Base-by-base conservation (phyloP, 2,797 vertebrate species). In the Chromis chromis region DNA sequence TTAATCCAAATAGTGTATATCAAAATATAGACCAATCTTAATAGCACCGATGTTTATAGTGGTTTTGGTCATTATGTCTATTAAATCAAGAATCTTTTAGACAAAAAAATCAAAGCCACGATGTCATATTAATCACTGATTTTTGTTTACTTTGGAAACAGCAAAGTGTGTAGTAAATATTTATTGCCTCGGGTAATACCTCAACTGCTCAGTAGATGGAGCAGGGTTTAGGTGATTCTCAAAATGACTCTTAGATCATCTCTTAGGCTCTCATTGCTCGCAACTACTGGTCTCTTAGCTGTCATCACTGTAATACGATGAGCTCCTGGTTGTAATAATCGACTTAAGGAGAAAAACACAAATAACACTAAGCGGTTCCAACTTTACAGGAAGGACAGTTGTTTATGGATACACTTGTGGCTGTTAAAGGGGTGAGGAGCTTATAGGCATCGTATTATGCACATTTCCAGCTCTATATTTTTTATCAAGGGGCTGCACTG, bases 181-280 rank as follows among this genome's bases (percentile, higher is more conserved):
- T 53, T 6, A n/a, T 27, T 31, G 14, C 4, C 16, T 50, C 21
- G 22, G 49, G 85, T 75, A 78, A 65, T 86, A 63, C 82, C 53
- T 67, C 58, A 16, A 69, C 69, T 75, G 61, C 52, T 79, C 85
- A 86, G 74, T 70, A 87, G 85, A 68, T 75, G 83, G 80, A 70
- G 79, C 55, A 65, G 25, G 6, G 7, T 56, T 74, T 19, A 39
- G 31, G 13, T 49, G 33, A 9, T 53, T 61, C 19, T 54, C 5
- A 74, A 44, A 52, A n/a, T 58, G 39, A 53, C 52, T 50, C 33
- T 44, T 8, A 39, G 61, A 62, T 65, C 48, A 33, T 44, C 6
- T 42, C 16, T 1, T 17, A 39, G 24, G 52, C 53, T 52, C 48
- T 27, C 44, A 24, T 59, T 19, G 40, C 39, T 40, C 44, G 24